Evolutionary conservation across 2,888 invertebrate genomes (phyloP).

Genomic region (Alviniconcha strummeri): DNA sequence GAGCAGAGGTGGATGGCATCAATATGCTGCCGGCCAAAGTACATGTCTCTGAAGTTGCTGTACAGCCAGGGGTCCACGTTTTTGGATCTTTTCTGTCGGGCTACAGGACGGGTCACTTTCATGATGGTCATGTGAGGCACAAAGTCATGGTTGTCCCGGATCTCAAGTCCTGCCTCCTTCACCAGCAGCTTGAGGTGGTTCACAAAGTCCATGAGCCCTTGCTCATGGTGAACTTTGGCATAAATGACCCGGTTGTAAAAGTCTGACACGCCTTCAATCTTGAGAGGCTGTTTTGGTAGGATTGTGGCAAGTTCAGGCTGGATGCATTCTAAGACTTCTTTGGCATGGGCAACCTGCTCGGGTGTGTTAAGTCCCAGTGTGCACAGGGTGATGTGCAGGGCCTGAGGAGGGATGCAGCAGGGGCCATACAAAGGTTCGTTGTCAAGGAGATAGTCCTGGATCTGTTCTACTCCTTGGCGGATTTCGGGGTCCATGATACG

Average conservation of each 20-base stretch:
- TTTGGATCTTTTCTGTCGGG: slow-evolving; percentile 62
- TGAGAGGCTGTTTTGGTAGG: slow-evolving; percentile 54
- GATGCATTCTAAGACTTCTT: slow-evolving; percentile 52
- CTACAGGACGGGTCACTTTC: slow-evolving; percentile 70
- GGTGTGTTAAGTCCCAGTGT: slow-evolving; percentile 70
- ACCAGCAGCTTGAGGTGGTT: slow-evolving; percentile 65
- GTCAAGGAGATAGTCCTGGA: slow-evolving; percentile 69
- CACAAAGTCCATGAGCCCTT: slow-evolving; percentile 65
- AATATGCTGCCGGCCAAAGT: slow-evolving; percentile 69
- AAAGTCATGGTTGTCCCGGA: slow-evolving; percentile 72
- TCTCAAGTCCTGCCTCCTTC: slow-evolving; percentile 62
- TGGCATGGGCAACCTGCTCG: slow-evolving; percentile 61
- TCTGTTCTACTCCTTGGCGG: slow-evolving; percentile 52
- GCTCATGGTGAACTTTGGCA: slow-evolving; percentile 65
- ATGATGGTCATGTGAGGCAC: slow-evolving; percentile 74
- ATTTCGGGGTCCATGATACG: slow-evolving; percentile 67
- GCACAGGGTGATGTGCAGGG: slow-evolving; percentile 73
- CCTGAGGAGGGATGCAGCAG: slow-evolving; percentile 66
- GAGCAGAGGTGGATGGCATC: slow-evolving; percentile 71
- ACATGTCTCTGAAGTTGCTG: slow-evolving; percentile 58
- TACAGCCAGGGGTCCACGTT: slow-evolving; percentile 69
- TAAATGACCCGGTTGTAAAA: slow-evolving; percentile 73
- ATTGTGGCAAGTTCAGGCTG: slow-evolving; percentile 51
- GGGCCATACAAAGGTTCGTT: slow-evolving; percentile 66
- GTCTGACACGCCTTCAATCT: slow-evolving; percentile 66